Percentiles rank a stretch among this genome's conserved stretches.
These are phyloP conservation scores for Diogma glabrata DNA, from an alignment of 2,888 invertebrate genomes.

Conservation along the genomic window DNA sequence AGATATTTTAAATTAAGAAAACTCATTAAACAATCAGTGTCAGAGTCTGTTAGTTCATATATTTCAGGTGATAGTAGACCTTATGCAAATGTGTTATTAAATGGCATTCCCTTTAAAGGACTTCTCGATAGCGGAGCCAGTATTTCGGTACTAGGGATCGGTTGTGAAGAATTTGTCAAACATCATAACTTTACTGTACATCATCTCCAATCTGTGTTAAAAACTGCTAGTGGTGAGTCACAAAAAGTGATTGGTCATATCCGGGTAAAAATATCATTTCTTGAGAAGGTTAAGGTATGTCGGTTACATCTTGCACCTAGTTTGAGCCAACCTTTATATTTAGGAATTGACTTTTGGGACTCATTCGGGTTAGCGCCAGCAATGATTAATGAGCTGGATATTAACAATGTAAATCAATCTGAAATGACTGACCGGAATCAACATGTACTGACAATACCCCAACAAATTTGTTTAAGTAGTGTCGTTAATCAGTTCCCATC, in stretches of 20 bases:
- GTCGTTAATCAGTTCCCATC: neutral
- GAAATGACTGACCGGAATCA: neutral
- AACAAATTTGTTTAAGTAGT: neutral
- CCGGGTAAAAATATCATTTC: too few species aligned
- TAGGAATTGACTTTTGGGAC: neutral
- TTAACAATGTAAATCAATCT: neutral
- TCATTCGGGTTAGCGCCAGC: neutral
- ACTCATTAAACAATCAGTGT: neutral
- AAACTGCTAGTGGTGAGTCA: too few species aligned
- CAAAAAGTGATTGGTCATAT: too few species aligned
- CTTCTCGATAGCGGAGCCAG: neutral
- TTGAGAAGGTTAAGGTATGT: neutral
- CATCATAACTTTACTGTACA: neutral
- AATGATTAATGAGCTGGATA: neutral
- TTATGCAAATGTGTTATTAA: neutral
- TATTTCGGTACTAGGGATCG: neutral
- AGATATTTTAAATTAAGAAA: neutral
- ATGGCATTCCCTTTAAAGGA: neutral
- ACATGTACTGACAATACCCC: neutral
- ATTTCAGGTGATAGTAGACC: neutral
- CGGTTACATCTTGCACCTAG: neutral
- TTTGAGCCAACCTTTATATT: neutral
- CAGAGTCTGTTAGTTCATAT: neutral
- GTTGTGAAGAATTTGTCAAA: neutral
- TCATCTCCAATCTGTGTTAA: too few species aligned